A percentile compares a stretch with the other conserved stretches of the same genome.
Evolutionary conservation across 2,797 vertebrate species (phyloP).

Genomic region (Pagetopsis macropterus): DNA sequence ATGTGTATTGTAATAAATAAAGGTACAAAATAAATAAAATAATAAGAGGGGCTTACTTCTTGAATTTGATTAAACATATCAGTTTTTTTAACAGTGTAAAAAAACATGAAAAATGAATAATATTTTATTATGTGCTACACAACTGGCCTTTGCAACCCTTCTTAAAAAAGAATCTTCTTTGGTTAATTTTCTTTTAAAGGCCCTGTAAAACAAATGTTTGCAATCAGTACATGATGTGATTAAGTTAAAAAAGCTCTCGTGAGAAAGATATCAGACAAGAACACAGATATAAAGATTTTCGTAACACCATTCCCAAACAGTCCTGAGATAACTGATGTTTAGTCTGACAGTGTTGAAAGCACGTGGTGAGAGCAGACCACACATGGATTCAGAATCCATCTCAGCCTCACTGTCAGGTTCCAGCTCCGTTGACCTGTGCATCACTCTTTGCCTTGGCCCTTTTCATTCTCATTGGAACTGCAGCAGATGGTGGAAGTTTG

Average conservation of each 20-base stretch:
- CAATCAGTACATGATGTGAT: too few relatives aligned
- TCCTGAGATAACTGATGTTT: background rate
- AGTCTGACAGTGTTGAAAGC: constrained; percentile 2
- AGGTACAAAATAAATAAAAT: too few relatives aligned
- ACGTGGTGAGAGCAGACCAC: constrained; percentile 1
- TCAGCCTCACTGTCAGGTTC: constrained; percentile 44
- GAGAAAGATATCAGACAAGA: too few relatives aligned
- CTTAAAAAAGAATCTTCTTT: background rate
- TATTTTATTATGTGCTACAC: background rate
- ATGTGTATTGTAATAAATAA: too few relatives aligned
- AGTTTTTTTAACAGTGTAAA: too few relatives aligned
- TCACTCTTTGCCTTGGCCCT: constrained; percentile 82
- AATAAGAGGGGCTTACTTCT: background rate
- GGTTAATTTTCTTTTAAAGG: background rate
- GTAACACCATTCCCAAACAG: background rate
- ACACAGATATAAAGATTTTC: background rate
- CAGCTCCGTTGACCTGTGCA: constrained; percentile 78
- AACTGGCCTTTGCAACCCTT: background rate
- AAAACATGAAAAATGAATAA: background rate
- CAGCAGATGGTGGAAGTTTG: constrained; percentile 89
- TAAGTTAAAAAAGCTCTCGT: too few relatives aligned
- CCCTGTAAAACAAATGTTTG: background rate
- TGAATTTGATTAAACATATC: background rate
- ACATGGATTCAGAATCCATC: constrained; percentile 8
- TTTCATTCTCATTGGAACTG: constrained; percentile 78